Base-by-base conservation (phyloP, 1,140 invertebrate genomes). In the Trichogramma pretiosum region DNA sequence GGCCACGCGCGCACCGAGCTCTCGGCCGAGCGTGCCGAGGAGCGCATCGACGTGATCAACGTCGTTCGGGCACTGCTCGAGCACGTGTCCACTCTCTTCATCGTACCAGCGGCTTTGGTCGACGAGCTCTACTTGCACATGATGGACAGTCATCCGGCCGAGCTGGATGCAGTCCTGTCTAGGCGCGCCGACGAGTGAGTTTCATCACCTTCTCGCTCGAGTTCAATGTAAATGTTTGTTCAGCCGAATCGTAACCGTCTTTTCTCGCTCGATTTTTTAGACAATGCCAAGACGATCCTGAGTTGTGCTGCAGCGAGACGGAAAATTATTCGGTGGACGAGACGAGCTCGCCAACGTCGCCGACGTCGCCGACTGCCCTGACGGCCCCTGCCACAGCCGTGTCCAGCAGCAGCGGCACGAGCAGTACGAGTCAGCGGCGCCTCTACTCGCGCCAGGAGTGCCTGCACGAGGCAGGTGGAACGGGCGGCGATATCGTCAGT, bases 41-140 rank as follows among this genome's bases (percentile, higher is more conserved):
- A 93, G 61, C 73, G 87, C 13, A 80, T 84, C 48, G 90, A 93
- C 62, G 85, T 91, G 19, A 93, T 93, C 60, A 90, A 90, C 63
- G 88, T 93, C 16, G 77, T 92, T 9, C 77, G 87, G 41, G 78
- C 77, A 35, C 77, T 93, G 60, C 84, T 94, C 45, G 88, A 92
- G 64, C 79, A 89, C 54, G 79, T 83, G 55, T 72, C 79, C 30
- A 77, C 80, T 53, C 68, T 93, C 28, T 93, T 88, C 70, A 77
- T 76, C 57, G 77, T 93, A 35, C 77, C 86, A 11, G 79, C 86
- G 1, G 87, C 88, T 52, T 65, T 91, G 18, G 65, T 92, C 43
- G 85, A 93, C 63, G 85, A 92, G 59, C 78, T 91, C 14, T 90
- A 93, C 64, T 73, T 87, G 8, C 79, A 88, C 57, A 81, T 93